phyloP scores from a whole-genome alignment of 1,140 invertebrate genomes.

The Papilio machaon region DNA sequence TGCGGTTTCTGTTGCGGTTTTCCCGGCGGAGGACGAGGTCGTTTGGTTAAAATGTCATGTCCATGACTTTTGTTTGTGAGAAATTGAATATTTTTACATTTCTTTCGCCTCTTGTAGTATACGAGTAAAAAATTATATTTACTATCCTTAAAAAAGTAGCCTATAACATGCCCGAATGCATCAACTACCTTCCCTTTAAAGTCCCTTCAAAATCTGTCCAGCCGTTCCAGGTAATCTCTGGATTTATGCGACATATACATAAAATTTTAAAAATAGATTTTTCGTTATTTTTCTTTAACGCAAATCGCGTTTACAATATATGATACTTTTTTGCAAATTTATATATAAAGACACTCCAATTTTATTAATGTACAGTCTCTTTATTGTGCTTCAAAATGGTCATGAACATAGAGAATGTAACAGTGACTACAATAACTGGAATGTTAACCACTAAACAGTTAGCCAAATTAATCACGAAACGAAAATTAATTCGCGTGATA shows the following conservation, averaged over 20 bases:
- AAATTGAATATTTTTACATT: slow-evolving; percentile 2
- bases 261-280: too few relatives aligned
- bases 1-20: neutral
- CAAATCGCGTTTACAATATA: too few relatives aligned
- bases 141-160: too few relatives aligned
- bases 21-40: neutral
- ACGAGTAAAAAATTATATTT: neutral
- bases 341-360: too few relatives aligned
- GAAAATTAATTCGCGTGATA: slow-evolving; percentile 4
- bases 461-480: slow-evolving; percentile 4
- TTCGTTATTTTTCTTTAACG: too few relatives aligned
- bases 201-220: too few relatives aligned
- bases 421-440: neutral
- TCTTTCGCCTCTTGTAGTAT: neutral
- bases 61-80: slow-evolving; percentile 12
- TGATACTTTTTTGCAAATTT: too few relatives aligned
- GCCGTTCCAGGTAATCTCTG: too few relatives aligned
- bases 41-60: slow-evolving; percentile 8
- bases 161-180: too few relatives aligned
- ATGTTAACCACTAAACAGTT: neutral
- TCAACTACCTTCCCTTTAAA: too few relatives aligned
- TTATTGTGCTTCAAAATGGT: too few relatives aligned
- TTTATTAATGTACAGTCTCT: neutral
- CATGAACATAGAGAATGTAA: neutral
- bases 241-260: too few relatives aligned